Evolutionary conservation across 2,113 vertebrate genomes (phyloP).

Genomic region (human): DNA sequence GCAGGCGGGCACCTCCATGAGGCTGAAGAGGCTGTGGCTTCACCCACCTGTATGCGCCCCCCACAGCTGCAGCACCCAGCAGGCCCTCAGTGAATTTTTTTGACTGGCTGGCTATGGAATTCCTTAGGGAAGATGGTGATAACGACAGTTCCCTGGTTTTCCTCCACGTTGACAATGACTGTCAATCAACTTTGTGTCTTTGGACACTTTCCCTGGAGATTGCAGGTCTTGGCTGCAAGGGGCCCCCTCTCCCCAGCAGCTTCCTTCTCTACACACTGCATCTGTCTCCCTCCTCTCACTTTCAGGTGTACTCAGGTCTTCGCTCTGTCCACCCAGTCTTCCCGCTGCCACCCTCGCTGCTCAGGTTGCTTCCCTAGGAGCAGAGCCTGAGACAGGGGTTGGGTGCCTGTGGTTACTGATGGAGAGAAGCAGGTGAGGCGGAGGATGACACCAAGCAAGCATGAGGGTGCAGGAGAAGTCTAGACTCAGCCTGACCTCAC

Average conservation of each 20-base stretch:
- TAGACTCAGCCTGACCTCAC: background rate
- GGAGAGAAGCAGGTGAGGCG: background rate
- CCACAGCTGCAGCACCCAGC: background rate
- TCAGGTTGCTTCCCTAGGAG: background rate
- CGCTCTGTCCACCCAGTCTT: background rate
- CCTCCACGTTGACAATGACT: background rate
- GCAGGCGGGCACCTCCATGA: background rate
- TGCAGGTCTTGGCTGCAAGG: background rate
- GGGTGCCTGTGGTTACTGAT: background rate
- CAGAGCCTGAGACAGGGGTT: background rate
- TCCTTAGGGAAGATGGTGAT: background rate
- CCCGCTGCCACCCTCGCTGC: background rate
- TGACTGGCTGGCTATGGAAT: background rate
- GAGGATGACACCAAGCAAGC: background rate
- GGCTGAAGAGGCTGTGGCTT: too few relatives aligned
- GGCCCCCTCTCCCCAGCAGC: background rate
- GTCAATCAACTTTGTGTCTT: background rate
- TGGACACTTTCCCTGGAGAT: background rate
- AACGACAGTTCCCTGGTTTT: background rate
- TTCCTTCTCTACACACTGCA: background rate
- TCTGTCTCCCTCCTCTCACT: background rate
- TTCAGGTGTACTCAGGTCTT: background rate
- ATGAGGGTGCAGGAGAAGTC: background rate
- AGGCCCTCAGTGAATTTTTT: too few relatives aligned
- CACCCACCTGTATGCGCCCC: rapidly evolving